Conservation (phyloP, 2,888 invertebrate genomes). For the Drosophila lacicola region DNA sequence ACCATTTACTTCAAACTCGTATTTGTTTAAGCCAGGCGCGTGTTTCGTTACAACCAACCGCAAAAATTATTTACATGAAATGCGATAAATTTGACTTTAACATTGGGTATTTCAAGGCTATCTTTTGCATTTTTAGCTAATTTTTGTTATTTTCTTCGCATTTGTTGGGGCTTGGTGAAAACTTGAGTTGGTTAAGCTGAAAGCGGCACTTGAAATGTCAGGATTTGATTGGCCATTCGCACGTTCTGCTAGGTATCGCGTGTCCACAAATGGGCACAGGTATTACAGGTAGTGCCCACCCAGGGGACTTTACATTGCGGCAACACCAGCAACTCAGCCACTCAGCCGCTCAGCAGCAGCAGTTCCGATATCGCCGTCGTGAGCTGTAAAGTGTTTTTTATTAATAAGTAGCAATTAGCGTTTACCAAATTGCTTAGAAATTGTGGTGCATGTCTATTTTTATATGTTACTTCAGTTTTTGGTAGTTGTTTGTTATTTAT, state of each 20-base stretch:
- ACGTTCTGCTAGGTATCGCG: slow-evolving; percentile 3
- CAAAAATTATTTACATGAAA: slow-evolving; percentile 51
- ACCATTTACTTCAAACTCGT: not conserved
- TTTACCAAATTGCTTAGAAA: slow-evolving; percentile 45
- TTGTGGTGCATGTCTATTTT: slow-evolving; percentile 40
- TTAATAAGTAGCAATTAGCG: slow-evolving; percentile 67
- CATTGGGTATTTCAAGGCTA: slow-evolving; percentile 25
- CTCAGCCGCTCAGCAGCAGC: not conserved
- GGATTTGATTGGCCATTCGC: not conserved
- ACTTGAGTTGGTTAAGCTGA: slow-evolving; percentile 4
- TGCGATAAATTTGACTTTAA: slow-evolving; percentile 53
- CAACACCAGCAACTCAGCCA: not conserved
- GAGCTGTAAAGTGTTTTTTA: slow-evolving; percentile 52
- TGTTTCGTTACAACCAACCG: slow-evolving; percentile 45
- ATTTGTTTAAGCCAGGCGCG: slow-evolving; percentile 25
- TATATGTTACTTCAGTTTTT: slow-evolving; percentile 16
- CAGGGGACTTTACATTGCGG: slow-evolving; percentile 1
- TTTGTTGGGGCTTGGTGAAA: slow-evolving; percentile 1
- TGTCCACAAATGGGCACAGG: slow-evolving; percentile 2
- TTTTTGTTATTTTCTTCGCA: not conserved
- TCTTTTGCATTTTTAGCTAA: slow-evolving; percentile 11
- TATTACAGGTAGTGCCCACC: slow-evolving; percentile 9
- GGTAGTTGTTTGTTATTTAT: too few relatives aligned
- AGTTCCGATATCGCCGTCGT: slow-evolving; percentile 30
- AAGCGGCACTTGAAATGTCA: not conserved